These are phyloP conservation scores for Psittacus erithacus DNA, from an alignment of 2,113 vertebrate genomes.

Conservation along the genomic window DNA sequence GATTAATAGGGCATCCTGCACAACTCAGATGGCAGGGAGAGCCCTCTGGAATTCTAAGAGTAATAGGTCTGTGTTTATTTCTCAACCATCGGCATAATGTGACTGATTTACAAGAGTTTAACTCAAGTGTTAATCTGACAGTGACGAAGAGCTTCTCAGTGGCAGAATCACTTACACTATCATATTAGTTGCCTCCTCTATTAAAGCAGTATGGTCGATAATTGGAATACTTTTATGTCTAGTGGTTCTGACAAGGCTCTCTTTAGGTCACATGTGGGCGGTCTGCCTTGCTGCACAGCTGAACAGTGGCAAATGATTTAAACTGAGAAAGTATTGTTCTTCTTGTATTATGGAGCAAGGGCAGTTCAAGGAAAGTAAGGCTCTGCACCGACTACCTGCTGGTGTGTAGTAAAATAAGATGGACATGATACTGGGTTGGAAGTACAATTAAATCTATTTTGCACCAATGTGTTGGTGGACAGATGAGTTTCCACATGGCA, in stretches of 20 bases:
- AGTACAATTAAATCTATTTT: slow-evolving; percentile 92
- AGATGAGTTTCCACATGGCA: slow-evolving; percentile 88
- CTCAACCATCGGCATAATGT: slow-evolving; percentile 77
- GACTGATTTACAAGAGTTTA: slow-evolving; percentile 87
- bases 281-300: slow-evolving; percentile 85
- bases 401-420: slow-evolving; percentile 84
- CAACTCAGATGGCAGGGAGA: slow-evolving; percentile 51
- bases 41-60: slow-evolving; percentile 72
- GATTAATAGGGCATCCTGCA: slow-evolving; percentile 60
- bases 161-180: slow-evolving; percentile 82
- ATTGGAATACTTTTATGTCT: slow-evolving; percentile 93
- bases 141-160: slow-evolving; percentile 82
- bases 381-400: slow-evolving; percentile 81
- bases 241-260: slow-evolving; percentile 89
- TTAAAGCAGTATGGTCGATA: slow-evolving; percentile 86
- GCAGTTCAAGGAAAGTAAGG: slow-evolving; percentile 87
- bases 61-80: slow-evolving; percentile 81
- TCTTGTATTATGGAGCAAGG: slow-evolving; percentile 78
- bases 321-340: slow-evolving; percentile 86
- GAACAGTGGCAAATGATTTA: slow-evolving; percentile 93
- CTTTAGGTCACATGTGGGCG: slow-evolving; percentile 86
- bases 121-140: slow-evolving; percentile 88
- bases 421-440: slow-evolving; percentile 83
- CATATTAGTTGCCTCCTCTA: slow-evolving; percentile 84
- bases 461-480: slow-evolving; percentile 82